A percentile compares a stretch with the other conserved stretches of the same genome.
Conservation (phyloP, 2,888 invertebrate species). For the Volucella zonaria region DNA sequence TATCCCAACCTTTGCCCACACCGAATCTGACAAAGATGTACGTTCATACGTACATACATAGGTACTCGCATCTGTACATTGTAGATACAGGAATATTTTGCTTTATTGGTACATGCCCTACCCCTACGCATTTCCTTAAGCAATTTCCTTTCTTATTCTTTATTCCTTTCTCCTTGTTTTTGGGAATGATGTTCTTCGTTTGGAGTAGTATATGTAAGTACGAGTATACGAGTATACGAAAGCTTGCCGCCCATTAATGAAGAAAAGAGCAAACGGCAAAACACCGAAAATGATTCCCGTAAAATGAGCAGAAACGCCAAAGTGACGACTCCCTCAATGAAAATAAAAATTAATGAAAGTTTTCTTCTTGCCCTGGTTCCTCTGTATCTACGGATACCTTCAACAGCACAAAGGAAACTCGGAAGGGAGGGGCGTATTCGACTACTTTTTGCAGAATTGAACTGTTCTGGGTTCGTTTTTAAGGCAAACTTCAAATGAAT, state of each 20-base stretch:
- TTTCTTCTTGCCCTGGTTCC: constrained; percentile 13
- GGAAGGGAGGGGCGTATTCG: constrained; percentile 48
- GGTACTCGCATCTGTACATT: no score
- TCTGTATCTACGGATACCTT: not conserved
- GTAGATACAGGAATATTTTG: not conserved
- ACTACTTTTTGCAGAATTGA: constrained; percentile 66
- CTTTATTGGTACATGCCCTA: not conserved
- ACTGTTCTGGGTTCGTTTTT: constrained; percentile 18
- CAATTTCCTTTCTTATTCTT: constrained; percentile 15
- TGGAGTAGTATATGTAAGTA: constrained; percentile 3
- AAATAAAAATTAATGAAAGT: constrained; percentile 72
- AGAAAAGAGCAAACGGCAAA: not conserved
- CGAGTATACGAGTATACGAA: not conserved
- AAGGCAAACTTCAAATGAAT: constrained; percentile 50
- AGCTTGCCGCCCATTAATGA: not conserved
- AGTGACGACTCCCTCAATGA: constrained; percentile 67
- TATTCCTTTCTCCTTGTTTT: not conserved
- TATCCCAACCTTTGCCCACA: not conserved
- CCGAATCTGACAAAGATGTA: not conserved
- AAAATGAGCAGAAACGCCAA: constrained; percentile 63
- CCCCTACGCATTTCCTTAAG: constrained; percentile 9
- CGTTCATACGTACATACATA: not conserved
- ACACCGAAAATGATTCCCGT: constrained; percentile 29
- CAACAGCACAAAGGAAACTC: not conserved
- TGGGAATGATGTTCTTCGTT: not conserved